These are phyloP conservation scores for Shinisaurus crocodilurus DNA, from an alignment of 2,113 vertebrate genomes.

Conservation along the genomic window DNA sequence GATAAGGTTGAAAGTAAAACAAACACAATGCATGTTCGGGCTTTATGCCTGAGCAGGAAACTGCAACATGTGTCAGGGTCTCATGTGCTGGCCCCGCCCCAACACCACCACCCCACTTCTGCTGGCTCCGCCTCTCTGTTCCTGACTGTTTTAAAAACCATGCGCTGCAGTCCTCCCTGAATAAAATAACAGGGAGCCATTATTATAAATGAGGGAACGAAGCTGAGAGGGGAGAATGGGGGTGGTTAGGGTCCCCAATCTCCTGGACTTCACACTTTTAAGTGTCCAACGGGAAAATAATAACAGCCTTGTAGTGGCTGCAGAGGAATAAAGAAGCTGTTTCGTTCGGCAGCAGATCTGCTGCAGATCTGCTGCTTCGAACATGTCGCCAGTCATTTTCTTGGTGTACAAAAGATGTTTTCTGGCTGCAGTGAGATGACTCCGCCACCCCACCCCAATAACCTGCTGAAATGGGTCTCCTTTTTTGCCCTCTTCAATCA, in stretches of 20 bases:
- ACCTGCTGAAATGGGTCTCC: background rate
- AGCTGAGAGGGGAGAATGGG: background rate
- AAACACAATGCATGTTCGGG: no score
- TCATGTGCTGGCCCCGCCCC: no score
- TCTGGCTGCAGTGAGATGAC: background rate
- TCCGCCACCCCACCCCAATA: no score
- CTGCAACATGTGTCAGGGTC: no score
- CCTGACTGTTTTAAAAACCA: background rate
- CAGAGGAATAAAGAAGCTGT: background rate
- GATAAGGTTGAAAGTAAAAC: no score
- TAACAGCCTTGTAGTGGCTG: background rate
- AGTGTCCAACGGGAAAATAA: background rate
- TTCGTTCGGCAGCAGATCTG: constrained; percentile 15
- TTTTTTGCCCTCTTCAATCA: background rate
- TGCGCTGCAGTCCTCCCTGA: background rate
- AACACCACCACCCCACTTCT: no score
- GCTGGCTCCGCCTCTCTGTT: no score
- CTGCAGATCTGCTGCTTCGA: background rate
- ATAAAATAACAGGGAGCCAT: background rate
- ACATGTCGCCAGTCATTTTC: constrained; percentile 1
- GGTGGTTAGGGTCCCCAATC: background rate
- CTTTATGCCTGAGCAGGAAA: no score
- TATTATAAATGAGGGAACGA: background rate
- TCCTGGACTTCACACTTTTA: background rate
- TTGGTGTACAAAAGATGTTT: background rate